A percentile compares a stretch with the other conserved stretches of the same genome.
Evolutionary conservation across 1,140 invertebrate species (phyloP).

Genomic region (Caenorhabditis latens): DNA sequence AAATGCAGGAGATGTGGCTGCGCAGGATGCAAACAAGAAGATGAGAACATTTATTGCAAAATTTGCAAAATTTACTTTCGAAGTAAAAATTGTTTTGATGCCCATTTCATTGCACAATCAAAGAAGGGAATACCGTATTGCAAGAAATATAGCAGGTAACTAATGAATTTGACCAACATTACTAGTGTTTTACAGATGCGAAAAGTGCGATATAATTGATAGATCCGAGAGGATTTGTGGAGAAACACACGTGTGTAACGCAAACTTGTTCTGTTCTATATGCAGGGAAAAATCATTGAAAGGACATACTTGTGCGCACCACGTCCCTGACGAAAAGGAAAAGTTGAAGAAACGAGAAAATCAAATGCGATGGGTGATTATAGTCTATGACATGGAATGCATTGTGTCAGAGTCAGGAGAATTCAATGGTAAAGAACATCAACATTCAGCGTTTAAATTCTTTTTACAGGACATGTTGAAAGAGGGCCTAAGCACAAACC

Average conservation of each 20-base stretch:
- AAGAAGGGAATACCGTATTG: neutral
- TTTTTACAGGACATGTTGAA: neutral
- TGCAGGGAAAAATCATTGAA: neutral
- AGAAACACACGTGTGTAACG: neutral
- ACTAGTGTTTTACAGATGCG: neutral
- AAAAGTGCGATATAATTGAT: neutral
- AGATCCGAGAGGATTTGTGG: neutral
- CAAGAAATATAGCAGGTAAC: neutral
- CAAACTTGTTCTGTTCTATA: neutral
- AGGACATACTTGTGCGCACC: neutral
- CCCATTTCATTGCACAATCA: neutral
- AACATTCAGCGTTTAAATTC: neutral
- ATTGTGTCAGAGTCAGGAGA: neutral
- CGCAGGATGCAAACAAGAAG: neutral
- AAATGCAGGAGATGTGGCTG: neutral
- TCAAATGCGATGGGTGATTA: neutral
- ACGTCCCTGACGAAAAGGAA: neutral
- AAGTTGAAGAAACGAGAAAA: neutral
- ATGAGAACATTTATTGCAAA: neutral
- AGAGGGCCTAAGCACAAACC: neutral
- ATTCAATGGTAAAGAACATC: neutral
- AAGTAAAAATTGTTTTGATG: neutral
- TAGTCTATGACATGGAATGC: neutral
- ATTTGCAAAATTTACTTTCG: neutral
- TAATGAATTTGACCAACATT: neutral